Evolutionary conservation across 2,888 invertebrate genomes (phyloP).

Genomic region (Diachrysia chrysitis): DNA sequence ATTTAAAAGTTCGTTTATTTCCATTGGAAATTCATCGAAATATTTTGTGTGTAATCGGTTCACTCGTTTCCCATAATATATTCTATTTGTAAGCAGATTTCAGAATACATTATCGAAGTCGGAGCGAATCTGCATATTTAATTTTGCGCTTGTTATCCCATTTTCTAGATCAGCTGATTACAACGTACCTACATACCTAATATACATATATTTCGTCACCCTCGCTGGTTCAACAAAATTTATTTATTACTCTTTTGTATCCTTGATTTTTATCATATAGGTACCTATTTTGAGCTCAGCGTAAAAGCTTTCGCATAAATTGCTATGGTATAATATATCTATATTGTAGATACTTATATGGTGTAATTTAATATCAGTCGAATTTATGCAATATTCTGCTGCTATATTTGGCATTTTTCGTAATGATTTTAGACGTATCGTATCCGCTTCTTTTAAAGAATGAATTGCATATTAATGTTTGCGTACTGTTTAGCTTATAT

Average conservation of each 20-base stretch:
- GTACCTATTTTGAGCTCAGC: slow-evolving; percentile 36
- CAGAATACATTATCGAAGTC: slow-evolving; percentile 52
- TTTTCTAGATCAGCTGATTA: slow-evolving; percentile 58
- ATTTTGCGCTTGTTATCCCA: slow-evolving; percentile 60
- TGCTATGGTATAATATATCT: slow-evolving; percentile 5
- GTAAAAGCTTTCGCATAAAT: slow-evolving; percentile 54
- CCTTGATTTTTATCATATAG: slow-evolving; percentile 39
- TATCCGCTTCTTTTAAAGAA: slow-evolving; percentile 11
- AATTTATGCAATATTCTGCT: slow-evolving; percentile 33
- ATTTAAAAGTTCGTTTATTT: neutral
- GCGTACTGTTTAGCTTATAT: neutral
- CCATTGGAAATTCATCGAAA: neutral
- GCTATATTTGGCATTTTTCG: slow-evolving; percentile 11
- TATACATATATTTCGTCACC: slow-evolving; percentile 21
- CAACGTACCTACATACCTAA: neutral
- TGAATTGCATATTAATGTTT: neutral
- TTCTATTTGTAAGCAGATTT: slow-evolving; percentile 38
- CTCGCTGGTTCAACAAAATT: slow-evolving; percentile 27
- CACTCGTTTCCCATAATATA: slow-evolving; percentile 20
- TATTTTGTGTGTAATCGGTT: slow-evolving; percentile 14
- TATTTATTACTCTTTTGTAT: slow-evolving; percentile 46
- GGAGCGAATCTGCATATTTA: slow-evolving; percentile 59
- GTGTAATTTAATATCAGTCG: slow-evolving; percentile 37
- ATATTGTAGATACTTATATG: slow-evolving; percentile 13
- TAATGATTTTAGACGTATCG: slow-evolving; percentile 32